Evolutionary conservation across 2,797 vertebrate species (phyloP), one percentile per base, ranked within the genome.

Genomic region (Macroramphosus scolopax): DNA sequence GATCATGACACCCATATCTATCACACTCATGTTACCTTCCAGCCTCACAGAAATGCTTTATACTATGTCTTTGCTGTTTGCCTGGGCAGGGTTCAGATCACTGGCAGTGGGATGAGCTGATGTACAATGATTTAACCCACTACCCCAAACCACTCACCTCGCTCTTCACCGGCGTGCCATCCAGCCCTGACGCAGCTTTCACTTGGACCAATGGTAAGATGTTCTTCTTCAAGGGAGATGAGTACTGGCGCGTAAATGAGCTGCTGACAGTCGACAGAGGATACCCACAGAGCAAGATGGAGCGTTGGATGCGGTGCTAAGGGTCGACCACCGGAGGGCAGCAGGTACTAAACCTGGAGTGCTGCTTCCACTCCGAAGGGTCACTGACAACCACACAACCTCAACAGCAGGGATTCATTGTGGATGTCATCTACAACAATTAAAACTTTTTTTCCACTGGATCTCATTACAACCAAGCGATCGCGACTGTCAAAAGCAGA

Each of bases 41-140:
- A n/a, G n/a, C 26, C 26, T 11, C 26, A 11, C 26, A 11, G 26
- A 29, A 29, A 29, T 2, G 26, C 10, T 29, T 4, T n/a, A n/a
- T n/a, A n/a, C n/a, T n/a, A 8, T 29, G 2, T 11, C 0, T 32
- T 11, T 46, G 7, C 13, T 39, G 4, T 38, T 8, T 38, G 14
- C 12, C 17, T 42, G 14, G 54, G 7, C 36, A 96, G 94, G 93
- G 86, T 7, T 91, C 92, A 0, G 75, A 89, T 1, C 87, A 91
- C 75, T 95, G 93, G 93, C 92, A 94, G 75, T 95, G 91, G 90
- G 92, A 95, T 2, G 92, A 95, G 74, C 59, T 93, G 52, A 78
- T 60, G 8, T 83, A 77, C 69, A 92, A 56, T 1, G 70, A 87
- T 63, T 58, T 93, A 31, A 71, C 72, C 5, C 24, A 69, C 14